phyloP scores from a whole-genome alignment of 2,888 invertebrate genomes.

The Biston betularia region DNA sequence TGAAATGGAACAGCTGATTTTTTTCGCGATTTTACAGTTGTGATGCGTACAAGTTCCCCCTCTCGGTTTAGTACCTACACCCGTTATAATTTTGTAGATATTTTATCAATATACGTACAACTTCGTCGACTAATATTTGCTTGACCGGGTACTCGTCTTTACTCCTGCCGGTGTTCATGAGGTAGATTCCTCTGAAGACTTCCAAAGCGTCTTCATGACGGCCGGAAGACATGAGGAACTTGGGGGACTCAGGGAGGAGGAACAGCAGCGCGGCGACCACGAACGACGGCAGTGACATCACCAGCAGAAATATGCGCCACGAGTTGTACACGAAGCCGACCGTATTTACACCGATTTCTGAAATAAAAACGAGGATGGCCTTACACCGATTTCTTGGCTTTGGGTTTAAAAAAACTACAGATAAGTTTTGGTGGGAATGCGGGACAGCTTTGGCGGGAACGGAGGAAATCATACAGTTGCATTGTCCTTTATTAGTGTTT shows the following conservation, averaged over 20 bases:
- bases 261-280: slow-evolving; percentile 93
- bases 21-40: too few relatives aligned
- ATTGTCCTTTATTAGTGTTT: too few relatives aligned
- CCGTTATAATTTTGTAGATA: too few relatives aligned
- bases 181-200: slow-evolving; percentile 93
- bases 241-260: slow-evolving; percentile 96
- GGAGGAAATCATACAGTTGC: too few relatives aligned
- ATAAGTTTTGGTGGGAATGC: too few relatives aligned
- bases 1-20: too few relatives aligned
- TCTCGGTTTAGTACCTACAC: too few relatives aligned
- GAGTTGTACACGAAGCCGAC: slow-evolving; percentile 93
- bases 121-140: slow-evolving; percentile 88
- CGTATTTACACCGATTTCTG: slow-evolving; percentile 89
- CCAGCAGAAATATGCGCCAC: slow-evolving; percentile 95
- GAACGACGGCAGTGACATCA: slow-evolving; percentile 96
- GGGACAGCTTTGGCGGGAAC: too few relatives aligned
- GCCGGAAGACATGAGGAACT: slow-evolving; percentile 93
- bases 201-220: slow-evolving; percentile 92
- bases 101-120: slow-evolving; percentile 3
- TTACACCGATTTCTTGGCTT: background rate
- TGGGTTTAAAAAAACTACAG: too few relatives aligned
- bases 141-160: slow-evolving; percentile 92
- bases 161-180: slow-evolving; percentile 92
- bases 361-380: background rate
- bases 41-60: too few relatives aligned